Evolutionary conservation across 2,888 invertebrate genomes (phyloP).

Genomic region (Pristionchus mayeri): DNA sequence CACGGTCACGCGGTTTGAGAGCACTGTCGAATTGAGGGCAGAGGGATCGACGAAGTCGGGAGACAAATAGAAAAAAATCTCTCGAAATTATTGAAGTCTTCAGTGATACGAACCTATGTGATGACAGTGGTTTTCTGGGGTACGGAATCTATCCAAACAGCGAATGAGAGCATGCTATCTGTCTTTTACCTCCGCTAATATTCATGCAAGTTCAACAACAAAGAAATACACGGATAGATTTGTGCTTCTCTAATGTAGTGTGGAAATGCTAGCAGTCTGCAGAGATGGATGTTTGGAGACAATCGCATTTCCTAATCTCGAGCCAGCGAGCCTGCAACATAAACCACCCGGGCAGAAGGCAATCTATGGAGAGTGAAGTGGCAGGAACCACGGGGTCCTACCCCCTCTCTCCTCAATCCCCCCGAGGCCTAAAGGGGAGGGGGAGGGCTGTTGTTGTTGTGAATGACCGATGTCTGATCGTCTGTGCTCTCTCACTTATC

Average conservation of each 20-base stretch:
- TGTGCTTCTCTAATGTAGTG: background rate
- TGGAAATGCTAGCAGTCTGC: no score
- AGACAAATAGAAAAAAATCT: background rate
- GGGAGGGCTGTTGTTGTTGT: background rate
- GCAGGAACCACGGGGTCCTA: slow-evolving; percentile 3
- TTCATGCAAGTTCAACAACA: background rate
- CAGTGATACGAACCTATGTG: no score
- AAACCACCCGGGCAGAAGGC: background rate
- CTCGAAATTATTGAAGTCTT: no score
- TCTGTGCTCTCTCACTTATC: background rate
- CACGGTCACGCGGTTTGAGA: background rate
- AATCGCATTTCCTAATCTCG: no score
- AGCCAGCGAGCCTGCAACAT: background rate
- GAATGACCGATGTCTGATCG: background rate
- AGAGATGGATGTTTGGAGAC: no score
- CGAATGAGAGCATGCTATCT: background rate
- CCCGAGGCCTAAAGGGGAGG: background rate
- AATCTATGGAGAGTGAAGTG: slow-evolving; percentile 8
- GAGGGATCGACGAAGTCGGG: background rate
- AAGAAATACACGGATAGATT: background rate
- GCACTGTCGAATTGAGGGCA: background rate
- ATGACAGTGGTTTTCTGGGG: no score
- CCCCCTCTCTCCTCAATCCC: background rate
- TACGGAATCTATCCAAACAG: background rate
- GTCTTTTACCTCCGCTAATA: background rate